Conservation (phyloP, 1,140 invertebrate genomes). For the Achatina immaculata region DNA sequence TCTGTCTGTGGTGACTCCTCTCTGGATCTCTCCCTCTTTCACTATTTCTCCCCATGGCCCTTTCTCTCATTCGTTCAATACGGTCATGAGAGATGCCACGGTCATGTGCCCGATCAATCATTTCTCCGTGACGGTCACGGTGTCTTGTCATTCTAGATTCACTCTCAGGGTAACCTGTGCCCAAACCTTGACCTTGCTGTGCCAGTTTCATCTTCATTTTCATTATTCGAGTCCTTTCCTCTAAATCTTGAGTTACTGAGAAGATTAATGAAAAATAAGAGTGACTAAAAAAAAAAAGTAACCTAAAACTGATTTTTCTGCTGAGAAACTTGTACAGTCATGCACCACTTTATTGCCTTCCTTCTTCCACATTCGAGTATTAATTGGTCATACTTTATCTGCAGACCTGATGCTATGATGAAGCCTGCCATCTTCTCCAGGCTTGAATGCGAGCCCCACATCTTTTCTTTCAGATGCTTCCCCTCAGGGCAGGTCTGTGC, state of each 20-base stretch:
- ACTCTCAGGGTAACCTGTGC: constrained; percentile 42
- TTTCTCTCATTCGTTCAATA: constrained; percentile 48
- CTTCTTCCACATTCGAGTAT: too few relatives aligned
- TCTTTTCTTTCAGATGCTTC: too few relatives aligned
- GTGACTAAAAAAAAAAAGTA: too few relatives aligned
- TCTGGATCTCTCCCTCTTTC: constrained; percentile 47
- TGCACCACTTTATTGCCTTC: too few relatives aligned
- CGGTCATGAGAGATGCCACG: constrained; percentile 45
- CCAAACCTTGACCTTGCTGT: constrained; percentile 39
- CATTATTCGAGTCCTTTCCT: constrained; percentile 83
- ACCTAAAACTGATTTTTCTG: too few relatives aligned
- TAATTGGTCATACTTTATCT: too few relatives aligned
- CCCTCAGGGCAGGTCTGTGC: too few relatives aligned
- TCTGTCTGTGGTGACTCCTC: constrained; percentile 42
- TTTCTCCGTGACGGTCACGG: constrained; percentile 14
- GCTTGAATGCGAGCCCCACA: too few relatives aligned
- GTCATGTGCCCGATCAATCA: constrained; percentile 40
- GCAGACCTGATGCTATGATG: too few relatives aligned
- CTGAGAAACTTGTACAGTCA: too few relatives aligned
- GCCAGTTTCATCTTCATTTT: constrained; percentile 77
- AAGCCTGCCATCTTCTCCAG: too few relatives aligned
- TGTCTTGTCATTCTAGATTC: constrained; percentile 13
- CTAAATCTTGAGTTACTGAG: constrained; percentile 80
- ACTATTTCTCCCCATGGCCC: constrained; percentile 45
- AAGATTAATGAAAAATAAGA: too few relatives aligned